Percentiles rank a stretch among this genome's conserved stretches.
phyloP scores from a whole-genome alignment of 2,797 vertebrate genomes.

The Taenioides sp. region DNA sequence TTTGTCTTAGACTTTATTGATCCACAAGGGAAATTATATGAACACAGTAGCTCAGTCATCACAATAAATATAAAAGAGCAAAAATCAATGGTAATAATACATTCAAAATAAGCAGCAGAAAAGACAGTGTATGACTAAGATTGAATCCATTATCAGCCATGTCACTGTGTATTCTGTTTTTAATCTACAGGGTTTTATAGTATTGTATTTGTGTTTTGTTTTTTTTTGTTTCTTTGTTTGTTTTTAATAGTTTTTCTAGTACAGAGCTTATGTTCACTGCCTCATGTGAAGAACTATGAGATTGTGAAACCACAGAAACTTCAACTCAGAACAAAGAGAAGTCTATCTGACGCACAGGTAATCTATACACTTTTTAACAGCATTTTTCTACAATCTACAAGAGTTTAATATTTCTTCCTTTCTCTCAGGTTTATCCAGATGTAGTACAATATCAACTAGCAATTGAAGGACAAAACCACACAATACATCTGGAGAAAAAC shows the following conservation, averaged over 20 bases:
- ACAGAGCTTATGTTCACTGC: conserved; percentile 38
- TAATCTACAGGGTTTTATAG: neutral
- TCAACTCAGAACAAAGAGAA: conserved; percentile 52
- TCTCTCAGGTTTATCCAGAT: conserved; percentile 75
- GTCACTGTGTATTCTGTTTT: neutral
- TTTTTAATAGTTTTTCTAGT: conserved; percentile 41
- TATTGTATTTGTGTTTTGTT: neutral
- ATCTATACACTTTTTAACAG: neutral
- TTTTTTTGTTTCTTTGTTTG: neutral
- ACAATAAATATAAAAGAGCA: no score
- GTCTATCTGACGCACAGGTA: conserved; percentile 63
- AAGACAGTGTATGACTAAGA: no score
- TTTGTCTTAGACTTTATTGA: no score
- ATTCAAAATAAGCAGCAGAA: no score
- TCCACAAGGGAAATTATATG: no score
- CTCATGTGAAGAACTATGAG: conserved; percentile 68
- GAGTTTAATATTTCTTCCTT: neutral
- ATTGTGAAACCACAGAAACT: conserved; percentile 75
- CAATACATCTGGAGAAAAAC: conserved; percentile 85
- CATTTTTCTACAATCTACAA: neutral
- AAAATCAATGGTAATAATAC: no score
- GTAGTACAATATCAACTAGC: conserved; percentile 72
- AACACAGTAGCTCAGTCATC: no score
- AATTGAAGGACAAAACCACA: conserved; percentile 74
- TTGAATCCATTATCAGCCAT: no score